phyloP scores from a whole-genome alignment of 2,888 invertebrate genomes.

The Chelonus formosanus region DNA sequence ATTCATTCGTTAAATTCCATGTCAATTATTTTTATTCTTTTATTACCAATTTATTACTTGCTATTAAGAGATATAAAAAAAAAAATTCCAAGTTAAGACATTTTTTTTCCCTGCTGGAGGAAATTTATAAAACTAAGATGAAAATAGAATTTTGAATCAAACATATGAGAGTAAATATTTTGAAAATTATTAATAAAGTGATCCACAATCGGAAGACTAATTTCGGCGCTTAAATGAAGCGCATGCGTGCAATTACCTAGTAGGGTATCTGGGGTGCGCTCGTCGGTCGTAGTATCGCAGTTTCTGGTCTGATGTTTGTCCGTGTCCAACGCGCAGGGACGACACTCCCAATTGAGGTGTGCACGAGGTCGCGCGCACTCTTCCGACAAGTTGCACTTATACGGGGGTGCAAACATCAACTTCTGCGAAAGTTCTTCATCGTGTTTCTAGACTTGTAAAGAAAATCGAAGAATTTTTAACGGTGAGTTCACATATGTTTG shows the following conservation, averaged over 20 bases:
- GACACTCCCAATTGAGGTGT: constrained; percentile 36
- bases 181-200: neutral
- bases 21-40: too few relatives aligned
- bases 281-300: constrained; percentile 57
- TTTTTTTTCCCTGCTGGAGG: too few relatives aligned
- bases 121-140: too few relatives aligned
- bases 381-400: constrained; percentile 9
- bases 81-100: too few relatives aligned
- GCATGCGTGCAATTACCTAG: constrained; percentile 39
- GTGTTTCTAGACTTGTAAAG: constrained; percentile 2
- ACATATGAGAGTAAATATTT: neutral
- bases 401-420: constrained; percentile 1
- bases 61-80: too few relatives aligned
- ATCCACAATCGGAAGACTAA: constrained; percentile 3
- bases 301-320: constrained; percentile 64
- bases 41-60: too few relatives aligned
- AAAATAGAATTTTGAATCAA: too few relatives aligned
- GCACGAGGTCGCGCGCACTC: constrained; percentile 33
- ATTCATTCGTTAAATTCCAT: too few relatives aligned
- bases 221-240: constrained; percentile 44
- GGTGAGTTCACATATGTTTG: constrained; percentile 18
- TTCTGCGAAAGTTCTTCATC: constrained; percentile 1
- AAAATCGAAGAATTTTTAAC: constrained; percentile 14
- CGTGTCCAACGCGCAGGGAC: constrained; percentile 50
- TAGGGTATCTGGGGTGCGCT: constrained; percentile 30